These are phyloP conservation scores for Corydoras sp. DNA, from an alignment of 2,113 vertebrate genomes.

Conservation along the genomic window DNA sequence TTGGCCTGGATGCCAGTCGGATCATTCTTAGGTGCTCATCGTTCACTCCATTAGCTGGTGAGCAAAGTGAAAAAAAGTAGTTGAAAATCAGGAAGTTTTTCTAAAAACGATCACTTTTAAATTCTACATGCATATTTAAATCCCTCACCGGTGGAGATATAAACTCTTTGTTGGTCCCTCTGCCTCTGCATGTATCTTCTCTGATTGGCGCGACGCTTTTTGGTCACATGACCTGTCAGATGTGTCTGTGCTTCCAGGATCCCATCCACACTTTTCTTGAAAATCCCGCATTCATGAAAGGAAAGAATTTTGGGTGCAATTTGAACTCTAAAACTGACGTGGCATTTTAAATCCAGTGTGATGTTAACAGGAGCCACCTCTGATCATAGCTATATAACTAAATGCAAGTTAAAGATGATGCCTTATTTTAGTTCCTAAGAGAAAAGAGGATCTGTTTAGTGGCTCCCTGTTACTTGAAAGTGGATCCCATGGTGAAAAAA, in stretches of 20 bases:
- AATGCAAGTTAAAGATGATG: background rate
- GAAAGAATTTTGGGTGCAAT: background rate
- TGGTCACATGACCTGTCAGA: conserved; percentile 42
- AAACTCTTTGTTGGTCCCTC: conserved; percentile 34
- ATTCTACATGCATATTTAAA: background rate
- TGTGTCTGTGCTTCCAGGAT: conserved; percentile 52
- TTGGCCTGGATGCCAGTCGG: conserved; percentile 53
- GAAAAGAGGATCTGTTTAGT: conserved; percentile 15
- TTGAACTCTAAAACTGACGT: no score
- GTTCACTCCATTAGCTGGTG: conserved; percentile 7
- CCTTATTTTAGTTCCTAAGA: background rate
- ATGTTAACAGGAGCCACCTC: background rate
- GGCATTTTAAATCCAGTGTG: no score
- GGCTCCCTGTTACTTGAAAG: conserved; percentile 43
- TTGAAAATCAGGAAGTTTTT: background rate
- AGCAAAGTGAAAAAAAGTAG: conserved; percentile 1
- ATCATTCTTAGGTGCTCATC: conserved; percentile 28
- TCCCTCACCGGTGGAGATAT: conserved; percentile 36
- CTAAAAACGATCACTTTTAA: background rate
- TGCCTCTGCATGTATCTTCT: conserved; percentile 41
- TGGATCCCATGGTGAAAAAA: conserved; percentile 42
- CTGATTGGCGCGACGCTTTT: conserved; percentile 38
- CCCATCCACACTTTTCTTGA: conserved; percentile 38
- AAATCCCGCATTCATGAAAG: conserved; percentile 11
- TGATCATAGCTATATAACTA: background rate